Base-by-base conservation (phyloP, 2,113 vertebrate species). In the Leptosomus discolor region DNA sequence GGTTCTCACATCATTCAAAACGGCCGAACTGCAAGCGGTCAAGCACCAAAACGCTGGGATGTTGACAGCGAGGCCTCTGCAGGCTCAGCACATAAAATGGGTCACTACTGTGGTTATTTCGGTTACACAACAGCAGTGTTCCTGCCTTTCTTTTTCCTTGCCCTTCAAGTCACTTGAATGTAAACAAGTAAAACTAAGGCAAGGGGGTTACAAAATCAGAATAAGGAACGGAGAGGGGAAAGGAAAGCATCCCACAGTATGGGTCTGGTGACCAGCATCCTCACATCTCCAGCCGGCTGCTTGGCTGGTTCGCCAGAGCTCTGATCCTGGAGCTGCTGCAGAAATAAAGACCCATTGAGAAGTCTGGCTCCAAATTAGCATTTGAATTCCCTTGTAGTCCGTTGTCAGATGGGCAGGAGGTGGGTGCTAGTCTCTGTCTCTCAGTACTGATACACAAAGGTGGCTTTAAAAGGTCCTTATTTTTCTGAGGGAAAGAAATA, bases 271-370 rank as follows among this genome's bases (percentile, higher is more conserved):
- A 15, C 9, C 29, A 41, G 46, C 45, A 71, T 70, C 37, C 76
- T 69, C 61, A 8, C n/a, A 67, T 85, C 48, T 37, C 76, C 57
- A 12, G 56, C 20, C 4, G 2, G 19, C 79, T 74, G 43, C 9
- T 46, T 85, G 2, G 19, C 79, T 74, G 43, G 11, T 46, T 85
- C 76, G 67, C 57, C 77, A 57, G 61, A 73, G 58, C 92, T 51
- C 86, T n/a, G 51, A 69, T 91, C 71, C 64, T 61, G 60, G 57
- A 75, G 79, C 76, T 85, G 61, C 83, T n/a, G 78, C 41, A 89
- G 46, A 80, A 97, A 97, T 87, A 97, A 97, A 97, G 93, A 86
- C 65, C 70, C 75, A 74, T 96, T 96, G 85, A 96, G 81, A 67
- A 86, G n/a, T 63, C 86, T 48, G 83, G 70, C 88, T 92, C 19